phyloP scores from a whole-genome alignment of 1,140 invertebrate species.

The Arion vulgaris region DNA sequence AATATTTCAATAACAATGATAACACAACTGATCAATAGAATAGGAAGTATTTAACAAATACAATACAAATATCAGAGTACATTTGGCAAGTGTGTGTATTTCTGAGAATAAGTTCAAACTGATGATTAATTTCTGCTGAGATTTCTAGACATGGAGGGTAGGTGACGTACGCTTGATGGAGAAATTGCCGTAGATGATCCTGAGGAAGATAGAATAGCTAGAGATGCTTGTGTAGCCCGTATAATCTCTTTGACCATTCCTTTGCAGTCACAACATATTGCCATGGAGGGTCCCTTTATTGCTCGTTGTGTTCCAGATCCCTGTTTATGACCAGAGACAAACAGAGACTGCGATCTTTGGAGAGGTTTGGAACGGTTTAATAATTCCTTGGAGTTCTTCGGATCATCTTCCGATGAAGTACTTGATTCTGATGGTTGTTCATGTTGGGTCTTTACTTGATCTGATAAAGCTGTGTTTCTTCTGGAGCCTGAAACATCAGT shows the following conservation, averaged over 20 bases:
- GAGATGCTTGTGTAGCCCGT: constrained; percentile 71
- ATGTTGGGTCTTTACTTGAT: constrained; percentile 22
- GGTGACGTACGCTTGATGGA: not conserved
- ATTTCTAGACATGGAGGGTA: not conserved
- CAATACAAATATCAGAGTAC: not conserved
- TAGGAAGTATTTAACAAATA: too few relatives aligned
- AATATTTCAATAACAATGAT: too few relatives aligned
- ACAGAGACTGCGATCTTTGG: constrained; percentile 60
- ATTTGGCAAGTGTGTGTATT: not conserved
- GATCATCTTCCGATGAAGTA: constrained; percentile 31
- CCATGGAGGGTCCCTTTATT: constrained; percentile 85
- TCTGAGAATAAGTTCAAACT: not conserved
- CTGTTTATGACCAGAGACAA: constrained; percentile 55
- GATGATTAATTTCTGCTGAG: not conserved
- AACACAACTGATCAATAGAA: too few relatives aligned
- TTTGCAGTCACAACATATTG: constrained; percentile 94
- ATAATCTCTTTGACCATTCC: constrained; percentile 94
- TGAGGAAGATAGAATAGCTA: constrained; percentile 31
- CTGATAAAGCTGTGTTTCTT: not conserved
- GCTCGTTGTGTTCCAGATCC: constrained; percentile 73
- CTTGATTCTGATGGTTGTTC: constrained; percentile 4
- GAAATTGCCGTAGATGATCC: not conserved
- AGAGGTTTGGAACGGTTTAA: constrained; percentile 67
- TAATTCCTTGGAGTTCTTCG: not conserved
- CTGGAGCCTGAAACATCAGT: constrained; percentile 44